Evolutionary conservation across 2,797 vertebrate species (phyloP), one percentile per base, ranked within the genome.

Genomic region (Gymnopithys bicolor): DNA sequence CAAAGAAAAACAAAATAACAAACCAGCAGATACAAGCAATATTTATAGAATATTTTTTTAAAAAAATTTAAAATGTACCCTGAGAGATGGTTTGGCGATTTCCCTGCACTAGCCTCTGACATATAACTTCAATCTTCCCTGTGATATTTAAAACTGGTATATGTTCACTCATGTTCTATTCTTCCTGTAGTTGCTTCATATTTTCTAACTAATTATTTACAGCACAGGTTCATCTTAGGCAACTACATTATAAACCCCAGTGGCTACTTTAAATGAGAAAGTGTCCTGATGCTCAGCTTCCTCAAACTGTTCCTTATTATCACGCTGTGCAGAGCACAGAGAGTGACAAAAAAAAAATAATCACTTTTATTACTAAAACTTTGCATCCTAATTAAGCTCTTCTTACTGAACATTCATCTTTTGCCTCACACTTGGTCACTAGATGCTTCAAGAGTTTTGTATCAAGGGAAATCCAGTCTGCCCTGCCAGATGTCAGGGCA

Each of bases 381-480:
- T 92, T 59, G 35, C 43, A 82, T 84, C 41, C 45, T 91, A 90
- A 84, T 89, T 80, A 95, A 63, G 28, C 25, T 41, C 9, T 75
- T 91, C 48, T 87, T 70, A 48, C 16, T 70, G 80, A 93, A 77
- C n/a, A 78, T 82, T 56, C 27, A 59, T 78, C 68, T 94, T 94
- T 77, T 70, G 14, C 53, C 22, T 70, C 37, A 71, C 14, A 82
- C 49, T 37, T 87, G 46, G 24, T 56, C 4, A 2, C 51, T 49
- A 77, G 48, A 73, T 62, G 19, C 67, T 92, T 84, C 73, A 67
- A 73, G 59, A 79, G 14, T 84, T 92, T 93, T 77, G 18, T 33
- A 84, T 66, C 32, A 75, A 74, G 37, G 81, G 66, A 90, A 91
- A 93, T 53, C 49, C 28, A 86, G 70, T 55, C 77, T 84, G 53